phyloP scores from a whole-genome alignment of 1,140 invertebrate genomes.

The Drosophila parvula region DNA sequence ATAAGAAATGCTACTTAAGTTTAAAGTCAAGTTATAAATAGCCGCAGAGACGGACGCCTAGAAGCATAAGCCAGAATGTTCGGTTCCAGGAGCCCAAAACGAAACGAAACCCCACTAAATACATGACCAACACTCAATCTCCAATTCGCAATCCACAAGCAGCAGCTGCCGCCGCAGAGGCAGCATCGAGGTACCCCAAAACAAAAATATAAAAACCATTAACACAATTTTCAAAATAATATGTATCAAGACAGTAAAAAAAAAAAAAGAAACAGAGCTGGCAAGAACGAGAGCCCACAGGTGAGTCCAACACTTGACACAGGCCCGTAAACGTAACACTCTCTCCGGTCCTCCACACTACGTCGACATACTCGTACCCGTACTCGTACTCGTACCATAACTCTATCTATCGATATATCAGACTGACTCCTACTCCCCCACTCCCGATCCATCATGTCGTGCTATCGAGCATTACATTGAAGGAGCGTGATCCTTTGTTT shows the following conservation, averaged over 20 bases:
- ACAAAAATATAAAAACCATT: constrained; percentile 36
- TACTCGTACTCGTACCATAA: too few species aligned
- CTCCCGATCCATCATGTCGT: constrained; percentile 13
- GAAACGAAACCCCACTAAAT: constrained; percentile 5
- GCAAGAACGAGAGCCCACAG: constrained; percentile 38
- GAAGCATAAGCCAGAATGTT: constrained; percentile 8
- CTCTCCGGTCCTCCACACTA: constrained; percentile 31
- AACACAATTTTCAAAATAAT: constrained; percentile 69
- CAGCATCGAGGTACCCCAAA: constrained; percentile 75
- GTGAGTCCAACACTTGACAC: constrained; percentile 49
- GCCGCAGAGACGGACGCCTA: constrained; percentile 13
- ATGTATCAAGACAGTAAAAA: constrained; percentile 56
- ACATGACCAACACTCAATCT: constrained; percentile 6
- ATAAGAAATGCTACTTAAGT: constrained; percentile 1
- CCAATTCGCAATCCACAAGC: constrained; percentile 23
- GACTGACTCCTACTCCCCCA: constrained; percentile 1
- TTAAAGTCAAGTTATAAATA: constrained; percentile 9
- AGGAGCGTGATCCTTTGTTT: too few species aligned
- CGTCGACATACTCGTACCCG: constrained; percentile 35
- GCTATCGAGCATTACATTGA: too few species aligned
- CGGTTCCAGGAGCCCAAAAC: constrained; percentile 2
- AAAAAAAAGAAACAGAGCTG: constrained; percentile 48
- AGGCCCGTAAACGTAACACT: constrained; percentile 30
- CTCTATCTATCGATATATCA: constrained; percentile 3
- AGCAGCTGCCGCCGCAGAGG: constrained; percentile 14